Base-by-base conservation (phyloP, 2,797 vertebrate genomes). In the Notamacropus eugenii region DNA sequence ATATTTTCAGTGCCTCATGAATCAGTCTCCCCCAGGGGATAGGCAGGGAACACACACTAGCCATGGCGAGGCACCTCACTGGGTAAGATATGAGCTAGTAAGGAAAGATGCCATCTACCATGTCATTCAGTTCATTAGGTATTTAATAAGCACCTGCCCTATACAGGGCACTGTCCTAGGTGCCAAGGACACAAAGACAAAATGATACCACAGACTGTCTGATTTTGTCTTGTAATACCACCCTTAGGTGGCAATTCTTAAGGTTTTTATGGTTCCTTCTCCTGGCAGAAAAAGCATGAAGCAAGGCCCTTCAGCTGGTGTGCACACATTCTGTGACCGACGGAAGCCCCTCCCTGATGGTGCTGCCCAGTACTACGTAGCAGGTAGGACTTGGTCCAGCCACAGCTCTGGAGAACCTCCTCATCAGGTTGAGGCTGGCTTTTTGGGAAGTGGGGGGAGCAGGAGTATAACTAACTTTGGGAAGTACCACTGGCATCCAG, bases 281-380 rank as follows among this genome's bases (percentile, higher is more conserved):
- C 74, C 94, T 93, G 59, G 24, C 96, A 99, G 99, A 97, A 99
- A 99, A 97, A 99, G 99, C 97, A 97, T 99, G 98, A 99, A 98
- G 98, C 99, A 99, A 98, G 99, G 98, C 95, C 99, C 99, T 52
- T 99, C 99, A 0, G 99, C 99, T 59, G 99, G 99, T 2, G 99
- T 99, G 90, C 99, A 99, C 97, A 99, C 99, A 0, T 99, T 99
- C 98, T 99, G 99, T 92, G 99, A 99, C 92, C 98, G 99, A 91
- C 99, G 99, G 98, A 99, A 99, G 58, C 99, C 99, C 27, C 99
- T 99, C 96, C 99, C 99, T 0, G 99, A 99, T 0, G 99, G 99
- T 40, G 99, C 99, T 0, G 99, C 99, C 1, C 99, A 99, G 98
- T 99, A 99, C 98, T 99, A 99, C 27, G 99, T 99, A 56, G 99